Base-by-base conservation (phyloP, 1,140 invertebrate species). In the Drosophila nikananu region DNA sequence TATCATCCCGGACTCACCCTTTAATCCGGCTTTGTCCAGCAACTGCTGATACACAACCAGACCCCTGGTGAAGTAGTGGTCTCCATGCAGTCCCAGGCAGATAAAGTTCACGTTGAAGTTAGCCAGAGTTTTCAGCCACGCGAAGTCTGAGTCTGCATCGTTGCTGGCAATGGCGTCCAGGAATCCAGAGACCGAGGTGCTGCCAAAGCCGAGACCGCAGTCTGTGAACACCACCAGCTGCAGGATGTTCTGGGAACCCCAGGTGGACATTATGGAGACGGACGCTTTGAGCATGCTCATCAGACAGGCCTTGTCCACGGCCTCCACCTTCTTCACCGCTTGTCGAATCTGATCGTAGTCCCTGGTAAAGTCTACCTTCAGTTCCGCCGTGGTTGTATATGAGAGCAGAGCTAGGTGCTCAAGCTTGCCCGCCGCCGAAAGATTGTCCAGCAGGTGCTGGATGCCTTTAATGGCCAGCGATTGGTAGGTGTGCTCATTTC, bases 381-480 rank as follows among this genome's bases (percentile, higher is more conserved):
- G 87, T 91, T 98, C 97, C 92, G 96, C 97, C 1, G 95, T 84
- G 13, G 97, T 97, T 5, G 97, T 97, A 92, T 97, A 98, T 0
- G 96, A 94, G 2, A 99, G 97, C 93, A 99, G 93, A n/a, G 98
- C 95, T 12, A 97, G 96, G 94, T 98, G 98, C 94, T 99, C 98
- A 55, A 99, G 91, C 94, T 97, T 98, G 13, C 96, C 96, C 91
- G 98, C 96, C 2, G 94, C 86, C 80, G 95, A 94, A 59, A 99
- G 94, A 93, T 97, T 96, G 94, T 99, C 97, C 37, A 99, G 93
- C 68, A 99, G 95, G 46, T 95, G 94, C 92, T 97, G 97, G 63
- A 99, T 96, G 48, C 97, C 98, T 65, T 97, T 95, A 41, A 97
- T 93, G 10, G 97, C 98, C 65, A 99, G 94, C 77, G 97, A 95